Conservation (phyloP, 2,888 invertebrate genomes). For the Amorpha juglandis region DNA sequence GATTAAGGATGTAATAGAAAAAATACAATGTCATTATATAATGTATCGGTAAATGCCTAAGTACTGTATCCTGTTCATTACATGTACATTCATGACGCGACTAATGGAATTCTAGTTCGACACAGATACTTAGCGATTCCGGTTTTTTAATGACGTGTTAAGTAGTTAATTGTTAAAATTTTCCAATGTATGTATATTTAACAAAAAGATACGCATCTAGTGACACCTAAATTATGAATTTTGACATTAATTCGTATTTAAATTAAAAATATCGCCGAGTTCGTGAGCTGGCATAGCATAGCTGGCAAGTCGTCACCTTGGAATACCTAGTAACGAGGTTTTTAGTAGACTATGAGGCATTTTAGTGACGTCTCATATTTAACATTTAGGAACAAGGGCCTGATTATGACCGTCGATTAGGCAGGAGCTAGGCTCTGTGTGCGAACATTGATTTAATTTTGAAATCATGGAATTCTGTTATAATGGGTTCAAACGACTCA, state of each 20-base stretch:
- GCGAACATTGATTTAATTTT: too few species aligned
- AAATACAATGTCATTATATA: not conserved
- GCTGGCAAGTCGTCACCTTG: too few species aligned
- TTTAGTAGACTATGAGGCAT: too few species aligned
- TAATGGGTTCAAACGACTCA: too few species aligned
- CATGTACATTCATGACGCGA: constrained; percentile 34
- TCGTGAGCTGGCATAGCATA: too few species aligned
- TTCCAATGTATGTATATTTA: constrained; percentile 31
- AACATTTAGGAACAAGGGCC: too few species aligned
- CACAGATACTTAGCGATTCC: constrained; percentile 29
- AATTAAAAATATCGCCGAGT: too few species aligned
- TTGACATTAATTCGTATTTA: not conserved
- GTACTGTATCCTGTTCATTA: constrained; percentile 12
- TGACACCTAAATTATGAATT: not conserved
- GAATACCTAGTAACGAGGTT: too few species aligned
- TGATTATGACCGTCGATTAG: too few species aligned
- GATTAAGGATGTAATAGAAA: constrained; percentile 3
- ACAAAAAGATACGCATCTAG: constrained; percentile 12
- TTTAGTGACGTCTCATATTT: too few species aligned
- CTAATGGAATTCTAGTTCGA: constrained; percentile 47
- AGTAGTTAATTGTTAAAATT: constrained; percentile 36
- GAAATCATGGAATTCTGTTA: too few species aligned
- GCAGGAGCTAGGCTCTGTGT: too few species aligned
- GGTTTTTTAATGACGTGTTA: constrained; percentile 45
- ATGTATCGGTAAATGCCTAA: not conserved